Percentiles rank a stretch among this genome's conserved stretches.
Conservation (phyloP, 2,797 vertebrate species). For the Enteromius trimaculatus region DNA sequence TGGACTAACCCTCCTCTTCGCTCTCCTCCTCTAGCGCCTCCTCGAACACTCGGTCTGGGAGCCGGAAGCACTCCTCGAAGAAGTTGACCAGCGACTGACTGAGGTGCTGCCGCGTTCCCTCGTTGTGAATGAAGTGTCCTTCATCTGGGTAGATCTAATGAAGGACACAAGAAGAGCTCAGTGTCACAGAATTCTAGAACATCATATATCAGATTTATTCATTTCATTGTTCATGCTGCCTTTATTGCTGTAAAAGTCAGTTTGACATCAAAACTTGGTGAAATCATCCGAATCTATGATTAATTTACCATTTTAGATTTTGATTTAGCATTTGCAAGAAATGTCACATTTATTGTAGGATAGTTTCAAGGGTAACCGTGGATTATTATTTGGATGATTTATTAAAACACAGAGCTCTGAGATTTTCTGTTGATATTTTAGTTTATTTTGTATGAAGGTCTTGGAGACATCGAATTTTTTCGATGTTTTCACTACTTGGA, state of each 20-base stretch:
- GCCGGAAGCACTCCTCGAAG: conserved; percentile 92
- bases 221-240: not conserved
- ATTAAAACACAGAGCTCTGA: not conserved
- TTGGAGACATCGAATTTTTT: too few relatives aligned
- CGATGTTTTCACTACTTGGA: too few relatives aligned
- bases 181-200: not conserved
- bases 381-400: not conserved
- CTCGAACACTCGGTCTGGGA: conserved; percentile 84
- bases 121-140: conserved; percentile 88
- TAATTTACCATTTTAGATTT: not conserved
- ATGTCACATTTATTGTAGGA: not conserved
- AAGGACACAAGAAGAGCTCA: conserved; percentile 10
- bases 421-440: too few relatives aligned
- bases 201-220: not conserved
- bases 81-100: conserved; percentile 92
- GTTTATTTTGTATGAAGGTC: not conserved
- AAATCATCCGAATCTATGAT: not conserved
- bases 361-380: not conserved
- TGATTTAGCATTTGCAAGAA: not conserved
- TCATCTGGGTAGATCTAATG: conserved; percentile 95
- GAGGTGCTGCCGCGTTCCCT: conserved; percentile 84
- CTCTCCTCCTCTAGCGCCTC: conserved; percentile 84
- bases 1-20: conserved; percentile 88
- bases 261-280: not conserved
- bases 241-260: not conserved